These are phyloP conservation scores for Drosophila nasuta DNA, from an alignment of 1,140 invertebrate species.

Conservation along the genomic window DNA sequence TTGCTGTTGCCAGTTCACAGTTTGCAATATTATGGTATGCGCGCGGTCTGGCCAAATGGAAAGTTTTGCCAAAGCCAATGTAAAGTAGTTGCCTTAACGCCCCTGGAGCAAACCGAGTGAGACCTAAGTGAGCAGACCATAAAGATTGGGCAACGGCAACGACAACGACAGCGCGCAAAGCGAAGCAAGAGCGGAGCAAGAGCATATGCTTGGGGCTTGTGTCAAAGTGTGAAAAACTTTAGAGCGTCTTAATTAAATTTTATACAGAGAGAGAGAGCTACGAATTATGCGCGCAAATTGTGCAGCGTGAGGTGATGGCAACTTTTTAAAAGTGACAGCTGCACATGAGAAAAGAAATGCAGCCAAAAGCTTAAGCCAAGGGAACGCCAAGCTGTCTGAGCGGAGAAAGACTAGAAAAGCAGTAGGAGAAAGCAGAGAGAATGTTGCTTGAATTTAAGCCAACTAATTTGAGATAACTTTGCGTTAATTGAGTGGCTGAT, in stretches of 20 bases:
- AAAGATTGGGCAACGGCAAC: conserved; percentile 48
- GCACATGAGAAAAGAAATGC: conserved; percentile 53
- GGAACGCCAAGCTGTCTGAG: not conserved
- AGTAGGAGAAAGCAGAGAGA: not conserved
- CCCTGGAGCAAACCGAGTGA: conserved; percentile 55
- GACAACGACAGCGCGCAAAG: not conserved
- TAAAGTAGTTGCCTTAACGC: conserved; percentile 75
- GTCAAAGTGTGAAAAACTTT: conserved; percentile 82
- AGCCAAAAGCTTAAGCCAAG: conserved; percentile 25
- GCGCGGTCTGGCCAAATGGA: conserved; percentile 51
- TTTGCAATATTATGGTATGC: conserved; percentile 57
- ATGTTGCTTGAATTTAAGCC: conserved; percentile 62
- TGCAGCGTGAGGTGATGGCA: conserved; percentile 45
- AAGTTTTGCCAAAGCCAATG: conserved; percentile 68
- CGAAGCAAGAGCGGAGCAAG: not conserved
- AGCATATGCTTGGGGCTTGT: conserved; percentile 75
- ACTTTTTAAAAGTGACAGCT: conserved; percentile 82
- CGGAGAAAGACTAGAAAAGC: not conserved
- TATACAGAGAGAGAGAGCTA: conserved; percentile 55
- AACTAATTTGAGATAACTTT: conserved; percentile 72
- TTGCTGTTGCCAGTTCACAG: conserved; percentile 33
- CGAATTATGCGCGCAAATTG: conserved; percentile 54
- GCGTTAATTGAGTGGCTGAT: conserved; percentile 68
- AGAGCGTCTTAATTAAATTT: conserved; percentile 81
- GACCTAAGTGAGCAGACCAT: conserved; percentile 22